Conservation (phyloP, 1,140 invertebrate genomes). For the Nasonia vitripennis region DNA sequence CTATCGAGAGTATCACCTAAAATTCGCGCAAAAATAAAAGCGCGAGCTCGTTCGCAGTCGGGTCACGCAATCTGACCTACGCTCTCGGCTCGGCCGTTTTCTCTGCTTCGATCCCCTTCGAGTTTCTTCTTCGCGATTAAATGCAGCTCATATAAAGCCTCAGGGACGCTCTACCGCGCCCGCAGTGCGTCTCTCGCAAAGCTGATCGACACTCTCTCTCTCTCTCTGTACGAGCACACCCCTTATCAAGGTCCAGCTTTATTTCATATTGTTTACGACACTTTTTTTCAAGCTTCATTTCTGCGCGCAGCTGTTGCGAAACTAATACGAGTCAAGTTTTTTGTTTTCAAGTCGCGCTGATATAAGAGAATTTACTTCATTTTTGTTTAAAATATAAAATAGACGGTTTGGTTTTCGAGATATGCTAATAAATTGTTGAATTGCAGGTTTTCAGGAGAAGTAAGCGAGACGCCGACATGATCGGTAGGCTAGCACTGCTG, state of each 20-base stretch:
- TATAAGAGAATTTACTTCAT: not conserved
- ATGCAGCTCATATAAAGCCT: constrained; percentile 44
- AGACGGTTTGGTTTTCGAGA: too few species aligned
- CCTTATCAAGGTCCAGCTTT: constrained; percentile 17
- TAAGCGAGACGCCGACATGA: constrained; percentile 52
- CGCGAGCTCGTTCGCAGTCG: not conserved
- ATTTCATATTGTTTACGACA: not conserved
- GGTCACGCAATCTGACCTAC: constrained; percentile 38
- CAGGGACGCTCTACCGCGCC: not conserved
- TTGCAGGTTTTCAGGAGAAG: not conserved
- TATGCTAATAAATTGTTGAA: not conserved
- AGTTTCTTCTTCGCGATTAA: not conserved
- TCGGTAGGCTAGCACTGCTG: constrained; percentile 58
- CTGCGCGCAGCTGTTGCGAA: too few species aligned
- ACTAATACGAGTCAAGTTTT: not conserved
- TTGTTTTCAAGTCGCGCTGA: not conserved
- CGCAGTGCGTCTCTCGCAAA: constrained; percentile 26
- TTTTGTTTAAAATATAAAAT: not conserved
- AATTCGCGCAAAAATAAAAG: not conserved
- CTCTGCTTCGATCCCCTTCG: constrained; percentile 10
- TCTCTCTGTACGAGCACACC: not conserved
- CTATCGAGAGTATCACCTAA: not conserved
- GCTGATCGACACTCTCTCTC: not conserved
- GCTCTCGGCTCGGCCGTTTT: not conserved
- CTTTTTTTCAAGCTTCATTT: too few species aligned